These are phyloP conservation scores for Gymnothorax reevesii DNA, from an alignment of 2,797 vertebrate species.

Conservation along the genomic window DNA sequence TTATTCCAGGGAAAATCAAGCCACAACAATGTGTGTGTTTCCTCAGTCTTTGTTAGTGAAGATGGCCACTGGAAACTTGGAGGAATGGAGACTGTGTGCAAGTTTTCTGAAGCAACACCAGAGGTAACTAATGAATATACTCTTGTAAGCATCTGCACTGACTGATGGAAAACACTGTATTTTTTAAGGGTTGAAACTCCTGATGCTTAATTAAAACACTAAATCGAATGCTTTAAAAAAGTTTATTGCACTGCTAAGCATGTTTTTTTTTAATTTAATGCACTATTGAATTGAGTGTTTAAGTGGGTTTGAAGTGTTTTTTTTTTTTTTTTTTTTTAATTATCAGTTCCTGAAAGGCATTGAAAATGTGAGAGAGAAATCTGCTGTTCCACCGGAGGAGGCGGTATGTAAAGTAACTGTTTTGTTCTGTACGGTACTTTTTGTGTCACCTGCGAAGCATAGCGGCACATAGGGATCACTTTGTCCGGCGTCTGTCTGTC, in stretches of 20 bases:
- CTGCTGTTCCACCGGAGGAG: slow-evolving; percentile 86
- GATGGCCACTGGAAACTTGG: slow-evolving; percentile 98
- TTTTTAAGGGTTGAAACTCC: not conserved
- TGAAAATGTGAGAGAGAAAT: slow-evolving; percentile 77
- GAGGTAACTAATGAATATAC: slow-evolving; percentile 72
- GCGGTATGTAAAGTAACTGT: slow-evolving; percentile 62
- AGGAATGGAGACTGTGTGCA: slow-evolving; percentile 96
- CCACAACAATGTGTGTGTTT: slow-evolving; percentile 93
- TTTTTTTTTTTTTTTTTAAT: slow-evolving; percentile 47
- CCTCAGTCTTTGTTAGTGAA: slow-evolving; percentile 92
- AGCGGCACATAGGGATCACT: no score
- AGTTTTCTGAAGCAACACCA: slow-evolving; percentile 84
- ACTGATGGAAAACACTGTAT: not conserved
- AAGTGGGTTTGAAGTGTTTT: slow-evolving; percentile 1
- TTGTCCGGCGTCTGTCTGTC: no score
- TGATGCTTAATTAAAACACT: not conserved
- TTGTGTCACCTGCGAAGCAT: no score
- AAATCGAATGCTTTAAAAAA: not conserved
- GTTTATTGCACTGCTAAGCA: not conserved
- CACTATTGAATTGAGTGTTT: not conserved
- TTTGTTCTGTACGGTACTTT: not conserved
- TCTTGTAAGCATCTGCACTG: not conserved
- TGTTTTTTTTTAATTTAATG: not conserved
- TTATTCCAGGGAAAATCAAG: slow-evolving; percentile 85
- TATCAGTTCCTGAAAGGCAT: slow-evolving; percentile 85